Evolutionary conservation across 2,888 invertebrate species (phyloP).

Genomic region (Beris morrisii): DNA sequence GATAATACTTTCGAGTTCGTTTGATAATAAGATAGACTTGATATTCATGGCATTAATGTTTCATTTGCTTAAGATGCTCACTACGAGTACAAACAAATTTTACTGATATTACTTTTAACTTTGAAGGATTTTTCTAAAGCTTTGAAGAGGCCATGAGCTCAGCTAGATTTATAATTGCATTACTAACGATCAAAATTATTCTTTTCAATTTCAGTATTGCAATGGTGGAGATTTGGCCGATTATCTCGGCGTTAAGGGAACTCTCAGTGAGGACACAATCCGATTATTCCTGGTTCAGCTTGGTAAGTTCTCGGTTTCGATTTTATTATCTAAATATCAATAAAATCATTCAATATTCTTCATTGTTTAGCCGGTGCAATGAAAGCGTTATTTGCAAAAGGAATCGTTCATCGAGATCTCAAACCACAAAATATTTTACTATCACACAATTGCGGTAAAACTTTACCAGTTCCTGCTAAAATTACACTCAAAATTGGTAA

Average conservation of each 20-base stretch:
- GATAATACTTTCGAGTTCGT: no score
- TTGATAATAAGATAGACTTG: no score
- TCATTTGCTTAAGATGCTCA: no score
- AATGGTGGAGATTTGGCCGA: constrained; percentile 99
- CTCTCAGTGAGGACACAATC: constrained; percentile 96
- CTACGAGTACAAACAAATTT: no score
- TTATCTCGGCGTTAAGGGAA: constrained; percentile 91
- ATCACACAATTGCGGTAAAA: constrained; percentile 66
- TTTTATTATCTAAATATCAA: not conserved
- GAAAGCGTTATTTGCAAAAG: constrained; percentile 95
- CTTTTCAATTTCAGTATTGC: constrained; percentile 77
- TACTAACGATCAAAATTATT: constrained; percentile 36
- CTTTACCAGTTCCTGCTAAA: constrained; percentile 68
- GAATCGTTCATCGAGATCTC: constrained; percentile 97
- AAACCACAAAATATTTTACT: constrained; percentile 99
- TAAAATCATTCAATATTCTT: constrained; percentile 9
- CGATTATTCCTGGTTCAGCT: constrained; percentile 92
- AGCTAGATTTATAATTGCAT: no score
- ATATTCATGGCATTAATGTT: no score
- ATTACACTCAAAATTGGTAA: constrained; percentile 94
- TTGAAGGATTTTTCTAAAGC: no score
- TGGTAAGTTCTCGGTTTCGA: constrained; percentile 59
- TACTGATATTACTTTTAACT: no score
- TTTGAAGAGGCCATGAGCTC: no score
- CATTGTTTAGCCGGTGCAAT: constrained; percentile 82